Evolutionary conservation across 2,888 invertebrate genomes (phyloP), one percentile per base, ranked within the genome.

Genomic region (Antheraea assamensis): DNA sequence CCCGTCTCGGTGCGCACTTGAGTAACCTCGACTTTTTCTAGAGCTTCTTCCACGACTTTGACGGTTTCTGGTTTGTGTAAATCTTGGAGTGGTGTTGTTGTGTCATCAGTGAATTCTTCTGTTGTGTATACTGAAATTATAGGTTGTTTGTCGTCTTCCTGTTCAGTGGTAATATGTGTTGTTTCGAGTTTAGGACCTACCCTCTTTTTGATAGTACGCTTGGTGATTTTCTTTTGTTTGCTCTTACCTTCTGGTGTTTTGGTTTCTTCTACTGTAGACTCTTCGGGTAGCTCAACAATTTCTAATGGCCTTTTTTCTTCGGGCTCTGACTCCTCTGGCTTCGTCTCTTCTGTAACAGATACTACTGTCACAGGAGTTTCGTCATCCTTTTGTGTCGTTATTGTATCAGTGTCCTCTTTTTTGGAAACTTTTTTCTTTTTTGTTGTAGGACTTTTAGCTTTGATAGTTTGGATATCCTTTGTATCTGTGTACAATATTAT

Each of bases 361-460:
- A 82, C 79, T 0, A 76, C 78, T 0, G 79, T 82, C 0, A 80
- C 71, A 0, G 81, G 80, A 0, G 73, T 74, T 17, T 81, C 77
- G 68, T 77, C 77, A 4, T 79, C 80, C 70, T 76, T 75, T 72
- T 81, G 74, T 0, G 77, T 73, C 0, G 81, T 80, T 0, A 77
- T 80, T 0, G 81, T 81, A 75, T 80, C 80, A 0, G 81, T 80
- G 4, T 78, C 73, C 73, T 81, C 85, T 17, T 81, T 75, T 73
- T 84, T 85, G 1, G 82, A 74, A 80, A 87, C 73, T 82, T 84
- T n/a, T 81, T 85, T 81, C 73, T 78, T 82, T 21, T 91, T 95
- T 1, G 10, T 79, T 79, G 77, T 72, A 0, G 80, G 76, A n/a
- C 77, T 80, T 0, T 74, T 77, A 0, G 35, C 83, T 52, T 85